phyloP scores from a whole-genome alignment of 2,113 vertebrate genomes.

The Psophia crepitans region DNA sequence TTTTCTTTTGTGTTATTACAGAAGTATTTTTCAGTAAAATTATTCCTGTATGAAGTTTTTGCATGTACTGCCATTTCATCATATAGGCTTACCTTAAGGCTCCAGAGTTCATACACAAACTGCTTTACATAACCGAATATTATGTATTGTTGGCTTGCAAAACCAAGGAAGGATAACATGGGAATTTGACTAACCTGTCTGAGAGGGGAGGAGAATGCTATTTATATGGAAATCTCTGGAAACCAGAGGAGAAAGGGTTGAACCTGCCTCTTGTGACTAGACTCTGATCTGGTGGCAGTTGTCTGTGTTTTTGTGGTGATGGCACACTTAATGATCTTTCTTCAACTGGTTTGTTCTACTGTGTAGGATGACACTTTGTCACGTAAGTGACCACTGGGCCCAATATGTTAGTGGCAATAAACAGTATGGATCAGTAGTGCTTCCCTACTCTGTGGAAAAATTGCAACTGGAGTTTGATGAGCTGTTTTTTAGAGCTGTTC shows the following conservation, averaged over 20 bases:
- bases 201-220: not conserved
- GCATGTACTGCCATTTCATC: not conserved
- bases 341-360: not conserved
- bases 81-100: not conserved
- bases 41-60: not conserved
- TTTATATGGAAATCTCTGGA: not conserved
- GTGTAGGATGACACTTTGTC: constrained; percentile 88
- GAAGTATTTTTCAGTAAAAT: not conserved
- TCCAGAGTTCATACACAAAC: not conserved
- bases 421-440: constrained; percentile 50
- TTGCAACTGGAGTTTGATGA: constrained; percentile 94
- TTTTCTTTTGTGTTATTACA: not conserved
- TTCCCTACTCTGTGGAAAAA: constrained; percentile 86
- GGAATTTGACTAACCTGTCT: not conserved
- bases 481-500: constrained; percentile 89
- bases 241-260: not conserved
- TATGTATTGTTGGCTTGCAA: not conserved
- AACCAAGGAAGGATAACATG: not conserved
- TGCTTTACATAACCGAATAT: not conserved
- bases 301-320: not conserved
- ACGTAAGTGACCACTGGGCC: constrained; percentile 96
- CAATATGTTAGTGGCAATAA: constrained; percentile 79
- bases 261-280: not conserved
- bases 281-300: not conserved
- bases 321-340: not conserved